phyloP scores from a whole-genome alignment of 92 coral and sea anemone genomes.

The Palythoa grandis region DNA sequence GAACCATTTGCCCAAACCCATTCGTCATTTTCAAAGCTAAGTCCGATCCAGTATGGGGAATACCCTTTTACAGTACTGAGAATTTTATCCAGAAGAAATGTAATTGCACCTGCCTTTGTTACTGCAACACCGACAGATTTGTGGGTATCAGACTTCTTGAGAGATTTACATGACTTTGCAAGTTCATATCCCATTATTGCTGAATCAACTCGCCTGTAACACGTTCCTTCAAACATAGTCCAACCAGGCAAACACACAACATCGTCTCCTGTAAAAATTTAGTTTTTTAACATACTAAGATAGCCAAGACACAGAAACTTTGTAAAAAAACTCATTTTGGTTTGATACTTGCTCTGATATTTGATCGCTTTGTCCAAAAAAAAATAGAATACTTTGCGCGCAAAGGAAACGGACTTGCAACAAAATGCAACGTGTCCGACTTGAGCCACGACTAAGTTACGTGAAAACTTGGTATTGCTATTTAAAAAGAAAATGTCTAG shows the following conservation, averaged over 20 bases:
- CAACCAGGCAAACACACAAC: constrained; percentile 18
- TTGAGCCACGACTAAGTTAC: too few relatives aligned
- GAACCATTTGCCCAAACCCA: constrained; percentile 8
- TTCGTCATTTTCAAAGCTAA: background rate
- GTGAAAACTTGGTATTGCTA: too few relatives aligned
- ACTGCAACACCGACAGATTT: background rate
- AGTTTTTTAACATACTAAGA: background rate
- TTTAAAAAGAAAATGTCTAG: too few relatives aligned
- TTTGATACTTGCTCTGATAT: too few relatives aligned
- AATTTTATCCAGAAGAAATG: background rate
- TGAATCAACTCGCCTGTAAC: constrained; percentile 8
- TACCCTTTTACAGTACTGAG: background rate
- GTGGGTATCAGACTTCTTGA: background rate
- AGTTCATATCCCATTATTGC: background rate
- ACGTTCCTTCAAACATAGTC: constrained; percentile 2
- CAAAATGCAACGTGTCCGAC: too few relatives aligned
- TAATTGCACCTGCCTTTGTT: background rate
- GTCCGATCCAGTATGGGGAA: constrained; percentile 9
- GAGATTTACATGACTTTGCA: background rate
- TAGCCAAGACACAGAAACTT: too few relatives aligned
- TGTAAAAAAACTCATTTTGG: too few relatives aligned
- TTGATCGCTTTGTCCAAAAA: too few relatives aligned
- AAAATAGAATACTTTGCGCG: too few relatives aligned
- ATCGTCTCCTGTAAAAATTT: background rate
- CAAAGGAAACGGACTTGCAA: too few relatives aligned